Base-by-base conservation (phyloP, 1,140 invertebrate species). In the Popillia japonica region DNA sequence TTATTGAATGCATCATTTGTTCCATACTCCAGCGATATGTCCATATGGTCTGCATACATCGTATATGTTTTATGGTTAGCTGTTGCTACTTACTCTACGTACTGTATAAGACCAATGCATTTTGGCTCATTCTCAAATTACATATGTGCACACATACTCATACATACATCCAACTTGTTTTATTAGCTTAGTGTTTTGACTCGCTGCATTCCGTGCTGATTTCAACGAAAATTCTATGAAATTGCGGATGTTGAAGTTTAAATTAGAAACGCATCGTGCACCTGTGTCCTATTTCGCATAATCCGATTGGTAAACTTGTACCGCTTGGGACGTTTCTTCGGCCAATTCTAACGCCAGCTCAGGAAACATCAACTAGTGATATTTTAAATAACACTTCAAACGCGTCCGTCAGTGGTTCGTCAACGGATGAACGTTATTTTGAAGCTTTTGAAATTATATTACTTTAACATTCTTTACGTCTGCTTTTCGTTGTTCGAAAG, bases 191-290 rank as follows among this genome's bases (percentile, higher is more conserved):
- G 22, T 68, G 22, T 68, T 68, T 68, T 27, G 61, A 68, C 61
- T 68, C 61, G 61, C 23, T 22, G 61, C 61, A 68, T 68, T 68
- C 61, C 61, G 61, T 68, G 61, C 61, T 20, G 61, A 68, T 68
- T 68, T 68, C 27, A 22, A 68, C 61, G 61, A 68, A 68, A 55
- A 68, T 68, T 68, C 61, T 34, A 34, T 68, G 61, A 68, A 68
- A 68, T 68, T 68, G 61, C 61, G 61, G 61, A 68, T 68, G 61
- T 68, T 22, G 61, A 68, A 68, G 61, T 68, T 68, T 68, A 68
- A 68, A 68, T 68, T 68, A 68, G 61, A 68, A 23, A 22, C 27
- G 61, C 22, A 68, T 22, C 61, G 61, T 68, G 61, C 61, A 68
- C 61, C 61, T 68, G 61, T 68, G 61, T 68, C 61, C 61, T 68